A percentile compares a stretch with the other conserved stretches of the same genome.
Evolutionary conservation across 2,113 vertebrate species (phyloP).

Genomic region (Grantiella picta): DNA sequence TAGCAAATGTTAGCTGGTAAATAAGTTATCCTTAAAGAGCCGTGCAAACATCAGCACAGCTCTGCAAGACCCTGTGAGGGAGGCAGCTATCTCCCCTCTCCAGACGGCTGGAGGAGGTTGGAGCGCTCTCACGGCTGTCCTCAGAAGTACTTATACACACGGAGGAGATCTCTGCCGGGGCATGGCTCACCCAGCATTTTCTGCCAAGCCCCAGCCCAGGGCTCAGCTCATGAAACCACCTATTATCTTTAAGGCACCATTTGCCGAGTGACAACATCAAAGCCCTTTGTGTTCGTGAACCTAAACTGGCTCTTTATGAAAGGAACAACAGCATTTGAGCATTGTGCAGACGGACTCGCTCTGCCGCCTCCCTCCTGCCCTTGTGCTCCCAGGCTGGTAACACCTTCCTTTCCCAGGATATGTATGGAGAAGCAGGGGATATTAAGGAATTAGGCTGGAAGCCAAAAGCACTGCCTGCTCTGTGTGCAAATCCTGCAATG

Average conservation of each 20-base stretch:
- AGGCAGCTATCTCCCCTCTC: neutral
- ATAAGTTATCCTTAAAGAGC: neutral
- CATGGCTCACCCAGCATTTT: fast-evolving
- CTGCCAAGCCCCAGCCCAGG: neutral
- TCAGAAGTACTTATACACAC: fast-evolving
- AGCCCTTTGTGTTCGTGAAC: neutral
- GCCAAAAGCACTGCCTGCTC: neutral
- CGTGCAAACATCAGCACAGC: neutral
- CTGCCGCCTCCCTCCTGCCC: neutral
- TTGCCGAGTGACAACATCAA: neutral
- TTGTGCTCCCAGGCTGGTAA: neutral
- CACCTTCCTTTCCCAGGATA: neutral
- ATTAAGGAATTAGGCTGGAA: neutral
- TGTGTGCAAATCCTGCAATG: neutral
- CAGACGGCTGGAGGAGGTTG: neutral
- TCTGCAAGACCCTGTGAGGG: neutral
- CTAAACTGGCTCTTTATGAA: neutral
- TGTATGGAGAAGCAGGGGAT: neutral
- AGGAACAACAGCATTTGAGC: neutral
- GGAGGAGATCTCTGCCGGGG: neutral
- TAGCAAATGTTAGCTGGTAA: neutral
- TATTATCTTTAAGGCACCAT: neutral
- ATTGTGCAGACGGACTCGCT: neutral
- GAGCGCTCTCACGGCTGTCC: neutral
- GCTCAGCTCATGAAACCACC: neutral